These are phyloP conservation scores for Myrmophylax atrothorax DNA, from an alignment of 2,113 vertebrate genomes.

Conservation along the genomic window DNA sequence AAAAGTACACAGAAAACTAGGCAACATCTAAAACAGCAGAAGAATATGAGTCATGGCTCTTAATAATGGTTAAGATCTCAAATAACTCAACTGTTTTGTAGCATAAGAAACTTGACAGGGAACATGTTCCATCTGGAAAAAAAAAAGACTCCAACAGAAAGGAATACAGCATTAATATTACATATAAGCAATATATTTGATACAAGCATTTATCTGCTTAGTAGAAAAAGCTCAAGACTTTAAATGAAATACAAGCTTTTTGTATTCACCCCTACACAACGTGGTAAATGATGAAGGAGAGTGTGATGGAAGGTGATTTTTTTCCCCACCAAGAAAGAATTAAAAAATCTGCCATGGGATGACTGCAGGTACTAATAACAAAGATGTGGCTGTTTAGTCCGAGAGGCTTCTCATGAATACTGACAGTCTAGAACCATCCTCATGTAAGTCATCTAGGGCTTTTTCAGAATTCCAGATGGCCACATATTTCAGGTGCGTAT, in stretches of 20 bases:
- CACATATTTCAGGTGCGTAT: accelerated
- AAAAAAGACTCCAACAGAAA: neutral
- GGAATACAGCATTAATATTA: conserved; percentile 1
- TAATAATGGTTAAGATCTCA: conserved; percentile 15
- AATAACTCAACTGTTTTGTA: conserved; percentile 42
- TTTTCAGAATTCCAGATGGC: neutral
- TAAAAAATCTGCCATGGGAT: neutral
- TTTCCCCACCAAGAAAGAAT: neutral
- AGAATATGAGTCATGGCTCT: neutral
- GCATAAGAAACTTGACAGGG: conserved; percentile 21
- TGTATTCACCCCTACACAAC: neutral
- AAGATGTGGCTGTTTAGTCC: neutral
- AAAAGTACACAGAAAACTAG: neutral
- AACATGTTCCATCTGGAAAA: neutral
- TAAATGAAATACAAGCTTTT: neutral
- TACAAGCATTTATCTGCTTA: neutral
- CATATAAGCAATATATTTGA: neutral
- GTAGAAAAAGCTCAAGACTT: neutral
- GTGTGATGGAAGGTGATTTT: neutral
- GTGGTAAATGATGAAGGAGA: neutral
- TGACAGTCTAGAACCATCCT: neutral
- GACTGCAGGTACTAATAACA: neutral
- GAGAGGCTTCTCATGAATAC: neutral
- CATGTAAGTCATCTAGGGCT: neutral
- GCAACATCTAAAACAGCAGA: neutral